Conservation (phyloP, 2,113 vertebrate genomes). For the Rallus limicola region DNA sequence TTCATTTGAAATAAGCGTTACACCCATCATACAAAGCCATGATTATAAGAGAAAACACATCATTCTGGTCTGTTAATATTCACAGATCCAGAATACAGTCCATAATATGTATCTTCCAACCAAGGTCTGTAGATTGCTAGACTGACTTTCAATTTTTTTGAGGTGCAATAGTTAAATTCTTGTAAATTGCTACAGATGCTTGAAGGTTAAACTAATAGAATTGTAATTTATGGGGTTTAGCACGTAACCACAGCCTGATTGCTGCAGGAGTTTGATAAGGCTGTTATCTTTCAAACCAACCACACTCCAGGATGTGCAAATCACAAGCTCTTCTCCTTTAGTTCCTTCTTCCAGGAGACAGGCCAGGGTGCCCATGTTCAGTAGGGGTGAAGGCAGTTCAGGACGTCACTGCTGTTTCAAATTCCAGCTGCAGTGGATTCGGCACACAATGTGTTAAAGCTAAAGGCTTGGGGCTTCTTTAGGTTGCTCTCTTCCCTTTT, state of each 20-base stretch:
- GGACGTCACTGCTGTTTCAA: not conserved
- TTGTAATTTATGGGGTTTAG: not conserved
- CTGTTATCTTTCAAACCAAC: slow-evolving; percentile 21
- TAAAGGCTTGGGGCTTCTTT: not conserved
- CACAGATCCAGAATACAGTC: not conserved
- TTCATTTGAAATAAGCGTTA: not conserved
- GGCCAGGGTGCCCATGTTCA: not conserved
- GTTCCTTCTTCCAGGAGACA: not conserved
- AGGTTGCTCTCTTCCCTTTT: not conserved
- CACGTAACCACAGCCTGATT: not conserved
- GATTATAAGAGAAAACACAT: not conserved
- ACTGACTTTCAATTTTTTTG: not conserved
- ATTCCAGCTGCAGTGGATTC: not conserved
- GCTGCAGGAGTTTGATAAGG: slow-evolving; percentile 25
- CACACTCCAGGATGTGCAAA: not conserved
- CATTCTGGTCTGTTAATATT: not conserved
- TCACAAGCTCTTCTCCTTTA: not conserved
- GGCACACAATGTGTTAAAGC: not conserved
- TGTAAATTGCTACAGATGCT: not conserved
- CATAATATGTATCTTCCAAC: not conserved
- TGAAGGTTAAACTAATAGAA: not conserved
- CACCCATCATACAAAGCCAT: not conserved
- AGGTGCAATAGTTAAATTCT: not conserved
- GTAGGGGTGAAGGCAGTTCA: not conserved
- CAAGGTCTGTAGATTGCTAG: not conserved